Percentiles rank a stretch among this genome's conserved stretches.
phyloP scores from a whole-genome alignment of 2,113 vertebrate genomes.

The Girardinichthys multiradiatus region DNA sequence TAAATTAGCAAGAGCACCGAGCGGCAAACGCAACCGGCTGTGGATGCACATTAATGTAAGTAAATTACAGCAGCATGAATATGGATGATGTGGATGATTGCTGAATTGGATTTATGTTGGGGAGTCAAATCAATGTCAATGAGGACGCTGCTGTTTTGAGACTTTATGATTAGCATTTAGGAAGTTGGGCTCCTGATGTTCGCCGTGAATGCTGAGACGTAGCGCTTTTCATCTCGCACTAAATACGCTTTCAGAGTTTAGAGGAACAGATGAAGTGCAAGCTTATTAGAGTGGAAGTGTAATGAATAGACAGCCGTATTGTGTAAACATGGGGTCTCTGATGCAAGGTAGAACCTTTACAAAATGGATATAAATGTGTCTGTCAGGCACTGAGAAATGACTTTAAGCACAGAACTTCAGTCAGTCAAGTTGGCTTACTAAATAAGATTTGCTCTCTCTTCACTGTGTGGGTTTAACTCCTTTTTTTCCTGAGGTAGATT shows the following conservation, averaged over 20 bases:
- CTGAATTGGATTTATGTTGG: conserved; percentile 65
- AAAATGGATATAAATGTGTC: conserved; percentile 50
- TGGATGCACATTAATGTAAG: conserved; percentile 60
- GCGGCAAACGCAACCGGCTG: conserved; percentile 44
- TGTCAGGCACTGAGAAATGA: conserved; percentile 30
- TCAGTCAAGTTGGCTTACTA: conserved; percentile 33
- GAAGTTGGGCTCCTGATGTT: conserved; percentile 30
- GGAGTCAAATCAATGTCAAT: conserved; percentile 69
- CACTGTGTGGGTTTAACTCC: conserved; percentile 23
- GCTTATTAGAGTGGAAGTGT: conserved; percentile 29
- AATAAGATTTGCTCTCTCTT: conserved; percentile 47
- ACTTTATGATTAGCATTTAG: conserved; percentile 66
- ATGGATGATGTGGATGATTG: conserved; percentile 65
- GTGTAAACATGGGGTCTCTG: conserved; percentile 20
- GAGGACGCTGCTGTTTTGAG: conserved; percentile 62
- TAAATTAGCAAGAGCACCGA: conserved; percentile 41
- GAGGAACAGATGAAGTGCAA: conserved; percentile 23
- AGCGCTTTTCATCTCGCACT: conserved; percentile 29
- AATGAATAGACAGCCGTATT: conserved; percentile 36
- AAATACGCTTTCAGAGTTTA: conserved; percentile 37
- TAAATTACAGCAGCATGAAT: conserved; percentile 65
- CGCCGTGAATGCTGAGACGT: conserved; percentile 22
- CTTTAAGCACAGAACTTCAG: conserved; percentile 37
- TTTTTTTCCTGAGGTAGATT: conserved; percentile 32
- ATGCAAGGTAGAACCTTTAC: conserved; percentile 40